phyloP scores from a whole-genome alignment of 2,888 invertebrate genomes.

The Drosophila colorata region DNA sequence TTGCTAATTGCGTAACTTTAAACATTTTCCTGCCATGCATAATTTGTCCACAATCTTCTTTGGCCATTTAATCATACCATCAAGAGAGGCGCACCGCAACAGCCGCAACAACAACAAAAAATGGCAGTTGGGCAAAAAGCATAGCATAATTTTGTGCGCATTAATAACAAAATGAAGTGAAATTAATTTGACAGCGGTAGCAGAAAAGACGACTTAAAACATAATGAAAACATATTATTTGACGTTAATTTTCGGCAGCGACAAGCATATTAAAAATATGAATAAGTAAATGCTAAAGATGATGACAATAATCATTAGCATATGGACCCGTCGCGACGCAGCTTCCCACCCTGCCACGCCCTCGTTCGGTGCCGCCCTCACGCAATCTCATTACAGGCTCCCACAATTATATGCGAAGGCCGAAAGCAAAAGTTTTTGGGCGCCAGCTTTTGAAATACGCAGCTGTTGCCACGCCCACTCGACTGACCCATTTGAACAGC shows the following conservation, averaged over 20 bases:
- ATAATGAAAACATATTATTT: slow-evolving; percentile 74
- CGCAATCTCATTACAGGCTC: slow-evolving; percentile 47
- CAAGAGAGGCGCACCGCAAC: too few relatives aligned
- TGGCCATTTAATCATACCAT: slow-evolving; percentile 47
- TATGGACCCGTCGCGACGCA: slow-evolving; percentile 39
- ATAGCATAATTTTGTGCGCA: slow-evolving; percentile 61
- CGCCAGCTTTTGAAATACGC: slow-evolving; percentile 10
- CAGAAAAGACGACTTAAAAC: slow-evolving; percentile 29
- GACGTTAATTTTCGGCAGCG: slow-evolving; percentile 52
- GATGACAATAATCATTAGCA: slow-evolving; percentile 76
- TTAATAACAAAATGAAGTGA: slow-evolving; percentile 69
- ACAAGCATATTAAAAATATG: slow-evolving; percentile 63
- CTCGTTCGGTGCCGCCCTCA: neutral
- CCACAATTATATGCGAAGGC: slow-evolving; percentile 39
- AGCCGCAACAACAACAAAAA: slow-evolving; percentile 16
- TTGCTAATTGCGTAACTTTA: slow-evolving; percentile 56
- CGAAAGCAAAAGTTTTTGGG: slow-evolving; percentile 33
- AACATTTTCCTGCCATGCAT: slow-evolving; percentile 46
- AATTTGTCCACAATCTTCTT: slow-evolving; percentile 42
- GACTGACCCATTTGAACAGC: slow-evolving; percentile 37
- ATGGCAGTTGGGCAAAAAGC: slow-evolving; percentile 29
- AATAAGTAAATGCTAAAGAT: slow-evolving; percentile 61
- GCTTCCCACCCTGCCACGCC: neutral
- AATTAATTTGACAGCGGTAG: slow-evolving; percentile 62
- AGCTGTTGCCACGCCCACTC: slow-evolving; percentile 32